A percentile compares a stretch with the other conserved stretches of the same genome.
Conservation (phyloP, 1,140 invertebrate species). For the Listronotus bonariensis region DNA sequence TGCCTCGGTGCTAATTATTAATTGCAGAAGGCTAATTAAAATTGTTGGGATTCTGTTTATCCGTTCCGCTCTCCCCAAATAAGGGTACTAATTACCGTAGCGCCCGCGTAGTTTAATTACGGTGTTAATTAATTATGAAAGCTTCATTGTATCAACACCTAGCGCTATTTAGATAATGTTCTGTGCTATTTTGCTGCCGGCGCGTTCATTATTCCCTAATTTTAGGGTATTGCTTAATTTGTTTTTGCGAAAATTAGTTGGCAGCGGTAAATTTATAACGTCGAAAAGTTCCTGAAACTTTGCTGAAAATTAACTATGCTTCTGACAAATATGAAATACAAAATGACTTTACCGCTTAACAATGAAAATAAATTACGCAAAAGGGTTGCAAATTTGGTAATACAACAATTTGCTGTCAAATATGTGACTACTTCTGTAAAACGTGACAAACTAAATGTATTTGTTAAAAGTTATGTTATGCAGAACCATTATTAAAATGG, state of each 20-base stretch:
- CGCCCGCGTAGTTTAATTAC: slow-evolving; percentile 54
- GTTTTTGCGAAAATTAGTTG: slow-evolving; percentile 45
- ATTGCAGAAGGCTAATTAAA: slow-evolving; percentile 48
- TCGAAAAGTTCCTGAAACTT: slow-evolving; percentile 37
- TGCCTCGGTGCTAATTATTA: slow-evolving; percentile 47
- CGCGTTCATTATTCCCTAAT: slow-evolving; percentile 37
- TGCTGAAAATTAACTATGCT: slow-evolving; percentile 32
- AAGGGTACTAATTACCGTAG: slow-evolving; percentile 50
- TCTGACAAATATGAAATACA: slow-evolving; percentile 23
- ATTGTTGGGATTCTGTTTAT: slow-evolving; percentile 42
- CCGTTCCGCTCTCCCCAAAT: slow-evolving; percentile 45
- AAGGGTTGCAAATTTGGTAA: slow-evolving; percentile 28
- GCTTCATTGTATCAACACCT: slow-evolving; percentile 52
- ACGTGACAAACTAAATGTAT: too few relatives aligned
- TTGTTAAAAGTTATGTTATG: too few relatives aligned
- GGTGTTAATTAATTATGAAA: slow-evolving; percentile 54
- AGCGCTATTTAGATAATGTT: slow-evolving; percentile 50
- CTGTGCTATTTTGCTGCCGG: slow-evolving; percentile 27
- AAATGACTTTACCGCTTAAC: slow-evolving; percentile 25
- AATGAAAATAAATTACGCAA: slow-evolving; percentile 33
- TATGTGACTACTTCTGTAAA: neutral
- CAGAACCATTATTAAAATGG: too few relatives aligned
- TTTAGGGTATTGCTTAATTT: slow-evolving; percentile 45
- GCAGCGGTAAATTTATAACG: slow-evolving; percentile 37
- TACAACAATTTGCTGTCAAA: slow-evolving; percentile 27